Percentiles rank a stretch among this genome's conserved stretches.
Conservation (phyloP, 2,888 invertebrate genomes). For the Lymantria dispar region DNA sequence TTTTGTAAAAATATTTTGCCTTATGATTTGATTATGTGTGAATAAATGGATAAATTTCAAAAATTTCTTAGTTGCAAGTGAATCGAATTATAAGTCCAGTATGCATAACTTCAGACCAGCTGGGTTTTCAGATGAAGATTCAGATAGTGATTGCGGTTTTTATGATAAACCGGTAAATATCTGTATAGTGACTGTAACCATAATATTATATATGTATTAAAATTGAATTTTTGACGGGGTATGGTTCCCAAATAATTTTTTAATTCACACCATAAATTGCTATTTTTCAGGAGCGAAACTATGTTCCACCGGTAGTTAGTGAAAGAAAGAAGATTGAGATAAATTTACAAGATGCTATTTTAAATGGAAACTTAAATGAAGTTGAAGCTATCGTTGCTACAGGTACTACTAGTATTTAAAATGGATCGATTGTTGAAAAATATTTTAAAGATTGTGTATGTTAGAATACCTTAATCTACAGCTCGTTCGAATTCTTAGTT, state of each 20-base stretch:
- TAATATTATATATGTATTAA: neutral
- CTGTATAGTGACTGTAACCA: neutral
- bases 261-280: neutral
- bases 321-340: constrained; percentile 56
- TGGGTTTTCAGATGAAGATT: constrained; percentile 67
- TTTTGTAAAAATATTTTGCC: neutral
- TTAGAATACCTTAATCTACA: no score
- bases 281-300: constrained; percentile 40
- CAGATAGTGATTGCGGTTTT: constrained; percentile 66
- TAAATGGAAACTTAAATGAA: constrained; percentile 56
- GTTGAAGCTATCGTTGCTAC: constrained; percentile 49
- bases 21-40: neutral
- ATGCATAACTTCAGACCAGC: constrained; percentile 64
- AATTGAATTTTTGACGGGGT: no score
- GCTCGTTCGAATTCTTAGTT: no score
- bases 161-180: constrained; percentile 57
- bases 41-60: neutral
- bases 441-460: no score
- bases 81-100: neutral
- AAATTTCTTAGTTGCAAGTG: neutral
- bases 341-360: constrained; percentile 63
- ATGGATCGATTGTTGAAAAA: no score
- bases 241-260: neutral
- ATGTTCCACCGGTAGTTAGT: constrained; percentile 42
- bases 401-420: neutral